A percentile compares a stretch with the other conserved stretches of the same genome.
These are phyloP conservation scores for Charanyca ferruginea DNA, from an alignment of 2,888 invertebrate species.

Conservation along the genomic window DNA sequence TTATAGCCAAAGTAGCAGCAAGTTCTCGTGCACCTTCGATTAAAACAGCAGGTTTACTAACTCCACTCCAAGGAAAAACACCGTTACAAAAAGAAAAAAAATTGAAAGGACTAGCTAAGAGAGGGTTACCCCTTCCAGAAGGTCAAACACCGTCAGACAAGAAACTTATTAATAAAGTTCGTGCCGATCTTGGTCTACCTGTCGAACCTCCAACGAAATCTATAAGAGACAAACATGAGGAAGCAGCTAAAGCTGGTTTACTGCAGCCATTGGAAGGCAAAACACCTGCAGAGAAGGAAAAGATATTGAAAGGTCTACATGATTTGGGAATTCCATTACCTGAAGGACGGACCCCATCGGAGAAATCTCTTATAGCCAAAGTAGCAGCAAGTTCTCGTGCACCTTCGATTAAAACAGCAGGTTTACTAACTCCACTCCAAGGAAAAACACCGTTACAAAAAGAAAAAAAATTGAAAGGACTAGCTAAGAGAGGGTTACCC, in stretches of 20 bases:
- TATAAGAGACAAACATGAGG: background rate
- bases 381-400: background rate
- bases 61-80: conserved; percentile 28
- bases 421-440: conserved; percentile 30
- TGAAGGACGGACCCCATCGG: conserved; percentile 8
- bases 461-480: conserved; percentile 65
- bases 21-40: background rate
- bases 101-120: conserved; percentile 35
- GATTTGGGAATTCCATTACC: conserved; percentile 1
- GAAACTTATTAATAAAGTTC: conserved; percentile 5
- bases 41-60: conserved; percentile 1
- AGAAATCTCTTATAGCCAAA: conserved; percentile 1
- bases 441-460: conserved; percentile 65
- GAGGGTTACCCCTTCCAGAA: conserved; percentile 50
- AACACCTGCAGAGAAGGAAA: conserved; percentile 35
- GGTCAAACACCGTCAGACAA: conserved; percentile 62
- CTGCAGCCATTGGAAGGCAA: conserved; percentile 2
- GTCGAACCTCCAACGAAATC: background rate
- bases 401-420: conserved; percentile 32
- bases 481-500: conserved; percentile 52
- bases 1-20: conserved; percentile 34
- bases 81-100: conserved; percentile 29
- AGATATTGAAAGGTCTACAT: conserved; percentile 38
- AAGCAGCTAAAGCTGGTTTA: background rate
- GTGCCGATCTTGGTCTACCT: background rate